Conservation (phyloP, 2,113 vertebrate genomes). For the Genyomyrus donnyi region DNA sequence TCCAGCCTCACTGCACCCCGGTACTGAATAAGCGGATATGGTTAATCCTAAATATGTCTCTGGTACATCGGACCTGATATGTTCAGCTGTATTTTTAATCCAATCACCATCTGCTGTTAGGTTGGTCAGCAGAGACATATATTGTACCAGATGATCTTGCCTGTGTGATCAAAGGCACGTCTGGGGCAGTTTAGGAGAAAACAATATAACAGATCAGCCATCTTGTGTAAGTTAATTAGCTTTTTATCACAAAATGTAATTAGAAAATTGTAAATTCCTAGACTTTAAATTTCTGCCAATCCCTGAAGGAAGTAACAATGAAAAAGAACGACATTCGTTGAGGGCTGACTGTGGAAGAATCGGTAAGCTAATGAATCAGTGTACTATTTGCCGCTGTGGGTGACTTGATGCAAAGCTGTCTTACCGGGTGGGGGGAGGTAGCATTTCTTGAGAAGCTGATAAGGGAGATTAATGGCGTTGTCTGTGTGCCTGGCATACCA, state of each 20-base stretch:
- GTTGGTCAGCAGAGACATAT: neutral
- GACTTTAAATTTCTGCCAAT: slow-evolving; percentile 20
- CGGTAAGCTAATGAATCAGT: slow-evolving; percentile 39
- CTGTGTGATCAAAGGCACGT: slow-evolving; percentile 64
- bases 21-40: neutral
- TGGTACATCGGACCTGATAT: neutral
- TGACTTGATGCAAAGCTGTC: slow-evolving; percentile 52
- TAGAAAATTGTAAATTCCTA: slow-evolving; percentile 58
- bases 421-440: slow-evolving; percentile 32
- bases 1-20: neutral
- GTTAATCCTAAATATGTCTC: neutral
- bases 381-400: slow-evolving; percentile 28
- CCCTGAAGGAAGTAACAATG: slow-evolving; percentile 55
- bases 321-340: slow-evolving; percentile 43
- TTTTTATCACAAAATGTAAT: slow-evolving; percentile 68
- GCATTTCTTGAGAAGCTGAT: slow-evolving; percentile 61
- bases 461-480: slow-evolving; percentile 74
- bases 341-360: slow-evolving; percentile 36
- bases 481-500: slow-evolving; percentile 61
- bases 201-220: slow-evolving; percentile 59
- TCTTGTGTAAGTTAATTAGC: slow-evolving; percentile 71
- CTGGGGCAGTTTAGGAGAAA: slow-evolving; percentile 36
- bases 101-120: neutral
- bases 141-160: neutral
- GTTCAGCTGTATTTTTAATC: neutral